A percentile compares a stretch with the other conserved stretches of the same genome.
These are phyloP conservation scores for Cynaeus angustus DNA, from an alignment of 2,888 invertebrate species.

Conservation along the genomic window DNA sequence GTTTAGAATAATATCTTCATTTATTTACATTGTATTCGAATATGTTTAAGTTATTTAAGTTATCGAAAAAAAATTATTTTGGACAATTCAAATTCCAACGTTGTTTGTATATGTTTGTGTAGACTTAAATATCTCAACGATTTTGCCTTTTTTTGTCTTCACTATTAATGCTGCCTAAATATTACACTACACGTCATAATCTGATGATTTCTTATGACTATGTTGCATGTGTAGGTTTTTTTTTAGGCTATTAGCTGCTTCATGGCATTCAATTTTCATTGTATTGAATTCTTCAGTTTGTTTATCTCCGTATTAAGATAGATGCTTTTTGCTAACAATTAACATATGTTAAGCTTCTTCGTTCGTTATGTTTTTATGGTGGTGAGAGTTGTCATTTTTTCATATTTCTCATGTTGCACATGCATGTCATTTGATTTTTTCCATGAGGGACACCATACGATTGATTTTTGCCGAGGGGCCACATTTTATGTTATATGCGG, in stretches of 20 bases:
- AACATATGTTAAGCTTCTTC: constrained; percentile 37
- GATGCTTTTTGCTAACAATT: constrained; percentile 50
- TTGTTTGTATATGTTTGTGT: too few relatives aligned
- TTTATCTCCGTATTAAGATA: constrained; percentile 37
- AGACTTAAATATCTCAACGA: too few relatives aligned
- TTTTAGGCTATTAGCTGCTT: constrained; percentile 47
- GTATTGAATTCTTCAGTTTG: constrained; percentile 37
- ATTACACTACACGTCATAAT: constrained; percentile 59
- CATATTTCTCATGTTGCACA: constrained; percentile 53
- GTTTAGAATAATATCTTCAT: neutral
- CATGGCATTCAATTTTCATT: constrained; percentile 40
- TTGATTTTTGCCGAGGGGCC: constrained; percentile 54
- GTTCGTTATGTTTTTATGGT: constrained; percentile 19
- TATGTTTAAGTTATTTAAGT: too few relatives aligned
- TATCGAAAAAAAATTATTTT: too few relatives aligned
- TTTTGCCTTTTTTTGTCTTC: constrained; percentile 20
- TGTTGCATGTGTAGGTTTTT: constrained; percentile 56
- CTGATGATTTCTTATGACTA: constrained; percentile 37
- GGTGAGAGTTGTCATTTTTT: constrained; percentile 33
- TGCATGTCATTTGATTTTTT: constrained; percentile 53
- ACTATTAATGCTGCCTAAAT: constrained; percentile 58
- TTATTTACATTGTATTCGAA: constrained; percentile 13
- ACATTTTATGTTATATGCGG: neutral
- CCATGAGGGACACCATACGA: constrained; percentile 60
- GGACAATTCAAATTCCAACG: too few relatives aligned